Percentiles rank a stretch among this genome's conserved stretches.
Evolutionary conservation across 2,113 vertebrate species (phyloP).

Genomic region (Blennius ocellaris): DNA sequence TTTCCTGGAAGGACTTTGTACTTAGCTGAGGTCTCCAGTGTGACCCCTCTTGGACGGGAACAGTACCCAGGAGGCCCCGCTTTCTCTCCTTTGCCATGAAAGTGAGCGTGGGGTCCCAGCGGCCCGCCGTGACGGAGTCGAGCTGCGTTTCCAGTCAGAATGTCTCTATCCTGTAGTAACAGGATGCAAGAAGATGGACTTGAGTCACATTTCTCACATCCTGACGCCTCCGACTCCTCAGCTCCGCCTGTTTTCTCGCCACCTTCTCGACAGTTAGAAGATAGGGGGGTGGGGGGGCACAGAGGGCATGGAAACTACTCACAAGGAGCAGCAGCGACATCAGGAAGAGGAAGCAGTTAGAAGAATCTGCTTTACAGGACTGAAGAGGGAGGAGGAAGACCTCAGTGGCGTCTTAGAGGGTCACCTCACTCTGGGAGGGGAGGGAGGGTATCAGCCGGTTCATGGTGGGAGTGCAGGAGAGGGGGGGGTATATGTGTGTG

Average conservation of each 20-base stretch:
- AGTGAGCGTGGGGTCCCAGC: conserved; percentile 52
- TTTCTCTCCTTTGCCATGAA: conserved; percentile 66
- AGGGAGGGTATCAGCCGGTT: conserved; percentile 59
- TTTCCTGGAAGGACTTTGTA: conserved; percentile 81
- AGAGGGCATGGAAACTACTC: conserved; percentile 26
- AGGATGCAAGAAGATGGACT: conserved; percentile 79
- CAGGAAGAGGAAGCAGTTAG: conserved; percentile 3
- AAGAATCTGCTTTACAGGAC: conserved; percentile 35
- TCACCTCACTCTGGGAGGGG: conserved; percentile 57
- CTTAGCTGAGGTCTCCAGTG: conserved; percentile 64
- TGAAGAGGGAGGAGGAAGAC: conserved; percentile 38
- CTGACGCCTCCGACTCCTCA: conserved; percentile 49
- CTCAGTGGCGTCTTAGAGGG: conserved; percentile 40
- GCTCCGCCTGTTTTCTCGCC: conserved; percentile 5
- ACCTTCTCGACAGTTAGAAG: neutral
- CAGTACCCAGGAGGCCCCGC: conserved; percentile 72
- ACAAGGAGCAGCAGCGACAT: conserved; percentile 18
- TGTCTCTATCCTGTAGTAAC: conserved; percentile 82
- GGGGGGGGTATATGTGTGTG: conserved; percentile 25
- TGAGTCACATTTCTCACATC: conserved; percentile 80
- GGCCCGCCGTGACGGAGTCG: conserved; percentile 46
- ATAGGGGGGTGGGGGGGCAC: conserved; percentile 18
- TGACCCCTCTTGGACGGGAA: conserved; percentile 71
- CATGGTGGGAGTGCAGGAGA: conserved; percentile 44
- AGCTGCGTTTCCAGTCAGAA: conserved; percentile 69